Base-by-base conservation (phyloP, 1,140 invertebrate genomes). In the Hypothenemus hampei region DNA sequence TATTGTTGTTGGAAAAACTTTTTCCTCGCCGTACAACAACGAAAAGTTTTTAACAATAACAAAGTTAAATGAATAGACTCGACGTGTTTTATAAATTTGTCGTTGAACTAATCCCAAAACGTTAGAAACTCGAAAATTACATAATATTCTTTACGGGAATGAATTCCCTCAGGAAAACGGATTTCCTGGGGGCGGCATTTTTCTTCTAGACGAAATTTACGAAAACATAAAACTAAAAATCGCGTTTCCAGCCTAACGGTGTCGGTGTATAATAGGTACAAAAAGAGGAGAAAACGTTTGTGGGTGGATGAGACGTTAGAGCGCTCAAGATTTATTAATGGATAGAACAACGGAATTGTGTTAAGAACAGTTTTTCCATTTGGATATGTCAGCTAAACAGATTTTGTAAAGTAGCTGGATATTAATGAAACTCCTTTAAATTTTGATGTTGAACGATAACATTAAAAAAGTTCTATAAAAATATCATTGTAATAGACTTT, bases 261-360 rank as follows among this genome's bases (percentile, higher is more conserved):
- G n/a, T n/a, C n/a, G n/a, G n/a, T n/a, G n/a, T n/a, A n/a, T n/a
- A n/a, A n/a, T n/a, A n/a, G n/a, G n/a, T n/a, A n/a, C n/a, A n/a
- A n/a, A n/a, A n/a, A n/a, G n/a, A n/a, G n/a, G n/a, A n/a, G n/a
- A n/a, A 29, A 29, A 29, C 26, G 26, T 29, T 29, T 29, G 26
- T 16, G 18, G n/a, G 35, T 10, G 7, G 8, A 16, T 7, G 15
- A 11, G 35, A 8, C 10, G 35, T n/a, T n/a, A n/a, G n/a, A n/a
- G n/a, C n/a, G n/a, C n/a, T n/a, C n/a, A n/a, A 3, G 35, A 15
- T 41, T 41, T 41, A 41, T 41, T 41, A 41, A 41, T 41, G 35
- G 35, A 16, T 16, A 37, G 2, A 37, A 16, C 3, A 13, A 2
- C 16, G 11, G 35, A 37, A 37, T 37, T 37, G 35, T 37, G 35